Percentiles rank a stretch among this genome's conserved stretches.
Evolutionary conservation across 2,113 vertebrate genomes (phyloP).

Genomic region (Leuciscus idus): DNA sequence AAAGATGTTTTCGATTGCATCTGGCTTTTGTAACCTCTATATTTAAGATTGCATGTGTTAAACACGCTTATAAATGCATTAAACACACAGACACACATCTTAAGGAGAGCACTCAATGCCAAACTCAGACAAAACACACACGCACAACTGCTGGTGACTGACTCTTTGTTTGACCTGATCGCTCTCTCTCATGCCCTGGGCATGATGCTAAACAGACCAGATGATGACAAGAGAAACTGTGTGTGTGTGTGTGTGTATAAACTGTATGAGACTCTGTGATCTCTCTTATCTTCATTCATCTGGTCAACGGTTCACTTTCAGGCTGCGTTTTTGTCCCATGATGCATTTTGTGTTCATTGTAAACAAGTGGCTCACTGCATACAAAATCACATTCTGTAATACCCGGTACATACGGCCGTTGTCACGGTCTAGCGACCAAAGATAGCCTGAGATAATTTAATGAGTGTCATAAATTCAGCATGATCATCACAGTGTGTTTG

Average conservation of each 20-base stretch:
- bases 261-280: neutral
- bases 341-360: neutral
- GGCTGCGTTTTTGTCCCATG: slow-evolving; percentile 20
- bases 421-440: too few species aligned
- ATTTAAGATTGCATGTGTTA: neutral
- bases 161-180: neutral
- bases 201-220: neutral
- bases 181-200: neutral
- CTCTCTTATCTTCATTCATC: neutral
- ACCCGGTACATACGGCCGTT: too few species aligned
- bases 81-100: neutral
- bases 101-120: neutral
- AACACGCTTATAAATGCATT: neutral
- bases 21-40: neutral
- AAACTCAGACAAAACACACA: neutral
- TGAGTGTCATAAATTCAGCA: too few species aligned
- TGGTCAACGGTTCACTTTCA: neutral
- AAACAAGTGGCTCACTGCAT: too few species aligned
- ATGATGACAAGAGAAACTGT: slow-evolving; percentile 7
- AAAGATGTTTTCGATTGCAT: neutral
- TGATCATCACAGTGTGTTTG: too few species aligned
- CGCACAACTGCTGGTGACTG: slow-evolving; percentile 14
- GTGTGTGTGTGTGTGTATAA: neutral
- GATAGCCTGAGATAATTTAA: too few species aligned
- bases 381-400: too few species aligned